phyloP scores from a whole-genome alignment of 2,113 vertebrate species.

The Dendropsophus ebraccatus region DNA sequence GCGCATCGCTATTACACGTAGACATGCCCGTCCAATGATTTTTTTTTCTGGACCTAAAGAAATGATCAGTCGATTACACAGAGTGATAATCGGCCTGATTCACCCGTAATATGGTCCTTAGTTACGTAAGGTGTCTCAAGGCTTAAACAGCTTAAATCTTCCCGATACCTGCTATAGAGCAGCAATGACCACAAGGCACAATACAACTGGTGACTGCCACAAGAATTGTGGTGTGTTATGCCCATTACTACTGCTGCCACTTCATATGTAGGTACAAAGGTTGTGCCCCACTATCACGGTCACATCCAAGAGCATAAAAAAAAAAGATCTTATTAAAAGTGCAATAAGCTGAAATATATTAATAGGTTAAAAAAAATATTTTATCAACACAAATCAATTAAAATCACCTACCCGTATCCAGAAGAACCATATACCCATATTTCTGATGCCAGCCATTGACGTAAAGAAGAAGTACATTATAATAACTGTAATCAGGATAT shows the following conservation, averaged over 20 bases:
- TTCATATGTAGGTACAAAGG: background rate
- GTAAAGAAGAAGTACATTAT: slow-evolving; percentile 98
- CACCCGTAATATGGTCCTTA: background rate
- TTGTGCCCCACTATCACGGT: background rate
- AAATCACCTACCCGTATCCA: slow-evolving; percentile 86
- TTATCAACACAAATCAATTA: too few relatives aligned
- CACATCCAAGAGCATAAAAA: background rate
- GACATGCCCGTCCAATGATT: too few relatives aligned
- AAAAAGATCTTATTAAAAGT: background rate
- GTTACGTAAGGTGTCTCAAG: background rate
- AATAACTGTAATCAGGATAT: slow-evolving; percentile 93
- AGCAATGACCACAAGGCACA: background rate
- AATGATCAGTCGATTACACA: too few relatives aligned
- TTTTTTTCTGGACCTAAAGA: too few relatives aligned
- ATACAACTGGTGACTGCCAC: background rate
- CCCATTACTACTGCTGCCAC: background rate
- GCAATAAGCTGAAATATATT: background rate
- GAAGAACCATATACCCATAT: slow-evolving; percentile 99
- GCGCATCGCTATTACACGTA: too few relatives aligned
- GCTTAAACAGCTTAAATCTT: background rate
- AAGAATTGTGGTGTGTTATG: background rate
- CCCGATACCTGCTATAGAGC: background rate
- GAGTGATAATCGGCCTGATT: too few relatives aligned
- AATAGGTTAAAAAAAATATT: background rate
- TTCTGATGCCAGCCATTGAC: slow-evolving; percentile 97